Base-by-base conservation (phyloP, 2,888 invertebrate genomes). In the Erebia aethiops region DNA sequence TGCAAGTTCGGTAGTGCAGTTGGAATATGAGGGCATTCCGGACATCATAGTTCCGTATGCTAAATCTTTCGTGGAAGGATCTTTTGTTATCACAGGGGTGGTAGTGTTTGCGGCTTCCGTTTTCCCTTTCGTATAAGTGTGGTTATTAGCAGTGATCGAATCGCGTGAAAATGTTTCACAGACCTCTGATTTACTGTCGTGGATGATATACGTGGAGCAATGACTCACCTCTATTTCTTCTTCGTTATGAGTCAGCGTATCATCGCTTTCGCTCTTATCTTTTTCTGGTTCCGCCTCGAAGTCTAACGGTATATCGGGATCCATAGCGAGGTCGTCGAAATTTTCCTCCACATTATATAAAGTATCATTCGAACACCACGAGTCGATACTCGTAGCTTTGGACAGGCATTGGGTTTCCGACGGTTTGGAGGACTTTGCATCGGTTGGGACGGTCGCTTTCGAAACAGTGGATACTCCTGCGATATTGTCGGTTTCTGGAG, bases 321-420 rank as follows among this genome's bases (percentile, higher is more conserved):
- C 93, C 82, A 88, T 80, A 3, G 85, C 90, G 13, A 93, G 80
- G 77, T 94, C 94, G 71, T 94, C 93, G 77, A 94, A 94, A 75
- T 93, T 93, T 71, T 95, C 95, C 79, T 95, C 95, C 49, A 95
- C 92, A 79, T 95, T 95, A 82, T 95, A 95, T 2, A 95, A 84
- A 0, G 95, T 95, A 77, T 95, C 95, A 81, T 95, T 95, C 35
- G 95, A 95, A 83, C 95, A 95, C 91, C 95, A 95, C 3, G 95
- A 95, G 80, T 95, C 95, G 76, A 95, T 95, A 83, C 95, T 95
- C 46, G 94, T 94, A 0, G 95, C 95, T 80, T 93, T 93, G 2
- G 93, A 92, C 21, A 91, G 83, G 74, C 91, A 89, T 73, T 90
- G 90, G 16, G 89, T 89, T 78, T 93, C 92, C 49, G 90, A 87